phyloP scores from a whole-genome alignment of 2,797 vertebrate genomes.

The Gadopsis marmoratus region DNA sequence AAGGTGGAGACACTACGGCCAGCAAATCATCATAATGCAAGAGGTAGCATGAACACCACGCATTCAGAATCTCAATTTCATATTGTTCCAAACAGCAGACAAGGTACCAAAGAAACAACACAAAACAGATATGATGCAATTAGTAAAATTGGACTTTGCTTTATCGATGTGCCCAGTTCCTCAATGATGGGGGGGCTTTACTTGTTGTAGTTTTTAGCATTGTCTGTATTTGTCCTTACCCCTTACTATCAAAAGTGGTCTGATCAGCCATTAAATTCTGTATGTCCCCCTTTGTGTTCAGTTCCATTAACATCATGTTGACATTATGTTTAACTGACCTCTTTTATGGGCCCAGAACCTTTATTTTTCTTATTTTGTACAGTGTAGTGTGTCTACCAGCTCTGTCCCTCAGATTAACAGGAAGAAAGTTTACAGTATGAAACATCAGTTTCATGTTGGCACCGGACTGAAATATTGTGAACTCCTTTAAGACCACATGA shows the following conservation, averaged over 20 bases:
- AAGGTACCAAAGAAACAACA: neutral
- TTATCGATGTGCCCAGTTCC: too few relatives aligned
- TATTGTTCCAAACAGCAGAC: neutral
- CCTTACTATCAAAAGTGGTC: too few relatives aligned
- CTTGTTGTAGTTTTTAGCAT: too few relatives aligned
- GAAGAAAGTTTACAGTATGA: neutral
- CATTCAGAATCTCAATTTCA: slow-evolving; percentile 15
- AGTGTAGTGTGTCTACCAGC: too few relatives aligned
- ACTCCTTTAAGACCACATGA: neutral
- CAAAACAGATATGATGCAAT: too few relatives aligned
- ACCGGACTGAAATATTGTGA: neutral
- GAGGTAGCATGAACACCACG: neutral
- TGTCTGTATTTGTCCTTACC: too few relatives aligned
- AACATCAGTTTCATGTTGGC: neutral
- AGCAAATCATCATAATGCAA: too few relatives aligned
- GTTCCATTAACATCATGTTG: neutral
- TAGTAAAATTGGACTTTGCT: too few relatives aligned
- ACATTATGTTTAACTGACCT: neutral
- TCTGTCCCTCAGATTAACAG: neutral
- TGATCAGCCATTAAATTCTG: too few relatives aligned
- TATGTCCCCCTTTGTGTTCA: too few relatives aligned
- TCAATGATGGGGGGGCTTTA: too few relatives aligned
- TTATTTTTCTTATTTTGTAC: neutral
- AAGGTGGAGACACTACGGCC: too few relatives aligned
- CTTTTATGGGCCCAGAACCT: neutral